phyloP scores from a whole-genome alignment of 2,888 invertebrate genomes.

The Sacculina carcini region DNA sequence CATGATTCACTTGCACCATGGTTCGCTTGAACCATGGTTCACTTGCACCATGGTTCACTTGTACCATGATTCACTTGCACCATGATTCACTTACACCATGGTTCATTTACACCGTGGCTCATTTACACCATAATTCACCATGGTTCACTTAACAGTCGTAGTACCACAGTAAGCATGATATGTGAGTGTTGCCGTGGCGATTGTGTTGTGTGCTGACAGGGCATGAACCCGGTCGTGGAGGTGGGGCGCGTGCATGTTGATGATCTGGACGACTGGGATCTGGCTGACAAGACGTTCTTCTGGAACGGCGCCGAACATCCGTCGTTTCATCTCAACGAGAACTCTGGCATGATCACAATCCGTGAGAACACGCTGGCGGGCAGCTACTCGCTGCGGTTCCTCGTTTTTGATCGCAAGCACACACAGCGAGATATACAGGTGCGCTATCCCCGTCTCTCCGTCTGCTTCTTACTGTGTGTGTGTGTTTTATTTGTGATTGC shows the following conservation, averaged over 20 bases:
- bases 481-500: neutral
- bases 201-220: conserved; percentile 25
- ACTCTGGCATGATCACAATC: conserved; percentile 88
- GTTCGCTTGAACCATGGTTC: too few relatives aligned
- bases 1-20: too few relatives aligned
- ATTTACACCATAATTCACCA: too few relatives aligned
- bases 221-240: conserved; percentile 62
- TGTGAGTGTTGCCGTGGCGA: neutral
- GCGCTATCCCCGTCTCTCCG: neutral
- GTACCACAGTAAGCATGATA: neutral
- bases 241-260: conserved; percentile 89
- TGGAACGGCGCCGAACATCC: conserved; percentile 48
- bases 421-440: conserved; percentile 69
- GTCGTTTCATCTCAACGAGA: conserved; percentile 61
- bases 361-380: conserved; percentile 72
- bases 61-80: too few relatives aligned
- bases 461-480: neutral
- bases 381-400: conserved; percentile 24
- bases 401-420: conserved; percentile 77
- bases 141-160: neutral
- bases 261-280: conserved; percentile 95
- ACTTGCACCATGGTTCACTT: too few relatives aligned
- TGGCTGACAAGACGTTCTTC: conserved; percentile 88
- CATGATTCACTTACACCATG: too few relatives aligned
- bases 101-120: too few relatives aligned